Percentiles rank a stretch among this genome's conserved stretches.
These are phyloP conservation scores for Scytalopus superciliaris DNA, from an alignment of 2,113 vertebrate genomes.

Conservation along the genomic window DNA sequence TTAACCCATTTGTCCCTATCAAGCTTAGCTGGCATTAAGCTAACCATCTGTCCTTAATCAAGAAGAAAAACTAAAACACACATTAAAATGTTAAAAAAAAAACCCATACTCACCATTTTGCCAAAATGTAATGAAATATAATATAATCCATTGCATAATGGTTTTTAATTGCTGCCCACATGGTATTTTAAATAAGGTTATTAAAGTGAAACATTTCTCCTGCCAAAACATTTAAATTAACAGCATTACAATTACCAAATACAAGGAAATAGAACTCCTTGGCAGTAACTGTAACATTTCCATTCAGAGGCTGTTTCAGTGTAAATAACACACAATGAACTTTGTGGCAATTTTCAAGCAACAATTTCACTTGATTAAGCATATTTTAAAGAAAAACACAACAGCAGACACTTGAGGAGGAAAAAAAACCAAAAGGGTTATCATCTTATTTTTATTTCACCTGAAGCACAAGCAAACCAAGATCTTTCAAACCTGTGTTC, in stretches of 20 bases:
- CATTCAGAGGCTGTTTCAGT: not conserved
- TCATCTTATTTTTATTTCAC: not conserved
- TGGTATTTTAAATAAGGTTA: not conserved
- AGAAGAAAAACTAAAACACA: not conserved
- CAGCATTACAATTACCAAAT: not conserved
- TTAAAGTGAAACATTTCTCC: not conserved
- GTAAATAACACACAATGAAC: conserved; percentile 18
- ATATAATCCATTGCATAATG: not conserved
- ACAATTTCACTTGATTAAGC: not conserved
- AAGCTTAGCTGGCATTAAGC: not conserved
- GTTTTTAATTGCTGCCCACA: not conserved
- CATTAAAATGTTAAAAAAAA: not conserved
- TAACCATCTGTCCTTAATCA: not conserved
- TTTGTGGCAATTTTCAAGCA: not conserved
- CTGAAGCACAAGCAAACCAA: not conserved
- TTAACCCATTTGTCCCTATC: not conserved
- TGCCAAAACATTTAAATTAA: not conserved
- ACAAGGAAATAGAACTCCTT: not conserved
- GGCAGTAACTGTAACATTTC: conserved; percentile 1
- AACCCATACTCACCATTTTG: not conserved
- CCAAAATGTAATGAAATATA: not conserved
- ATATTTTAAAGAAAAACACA: not conserved
- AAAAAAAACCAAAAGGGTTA: not conserved
- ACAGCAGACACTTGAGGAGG: not conserved
- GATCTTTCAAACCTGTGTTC: not conserved